phyloP scores from a whole-genome alignment of 2,113 vertebrate genomes.

The Tympanuchus pallidicinctus region DNA sequence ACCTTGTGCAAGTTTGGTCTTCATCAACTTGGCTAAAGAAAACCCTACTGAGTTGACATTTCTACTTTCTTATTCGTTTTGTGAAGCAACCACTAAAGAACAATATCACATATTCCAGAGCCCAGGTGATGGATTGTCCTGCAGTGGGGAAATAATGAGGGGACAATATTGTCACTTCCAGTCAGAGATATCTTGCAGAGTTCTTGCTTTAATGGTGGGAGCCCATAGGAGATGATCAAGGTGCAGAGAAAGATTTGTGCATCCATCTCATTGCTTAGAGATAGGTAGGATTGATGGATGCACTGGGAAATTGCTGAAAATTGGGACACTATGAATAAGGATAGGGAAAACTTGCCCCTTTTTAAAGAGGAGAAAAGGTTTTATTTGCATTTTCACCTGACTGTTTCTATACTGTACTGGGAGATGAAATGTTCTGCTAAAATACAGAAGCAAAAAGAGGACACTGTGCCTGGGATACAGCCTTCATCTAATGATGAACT shows the following conservation, averaged over 20 bases:
- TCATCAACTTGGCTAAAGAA: background rate
- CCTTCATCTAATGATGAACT: background rate
- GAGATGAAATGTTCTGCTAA: background rate
- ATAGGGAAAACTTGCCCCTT: background rate
- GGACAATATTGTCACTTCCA: background rate
- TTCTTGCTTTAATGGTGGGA: background rate
- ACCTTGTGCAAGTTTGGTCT: background rate
- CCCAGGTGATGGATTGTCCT: background rate
- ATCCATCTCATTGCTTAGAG: background rate
- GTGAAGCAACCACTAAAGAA: background rate
- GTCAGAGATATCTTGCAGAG: background rate
- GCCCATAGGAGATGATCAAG: background rate
- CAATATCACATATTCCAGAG: background rate
- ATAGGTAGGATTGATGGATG: background rate
- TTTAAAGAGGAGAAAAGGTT: background rate
- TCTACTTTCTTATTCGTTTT: background rate
- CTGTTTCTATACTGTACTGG: accelerated
- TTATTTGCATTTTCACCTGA: constrained; percentile 3
- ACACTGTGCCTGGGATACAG: background rate
- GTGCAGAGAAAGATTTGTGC: background rate
- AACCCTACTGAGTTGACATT: background rate
- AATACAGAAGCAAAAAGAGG: background rate
- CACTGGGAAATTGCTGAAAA: background rate
- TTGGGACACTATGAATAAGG: background rate
- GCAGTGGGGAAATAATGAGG: background rate